phyloP scores from a whole-genome alignment of 1,140 invertebrate species.

The Anoplophora glabripennis region DNA sequence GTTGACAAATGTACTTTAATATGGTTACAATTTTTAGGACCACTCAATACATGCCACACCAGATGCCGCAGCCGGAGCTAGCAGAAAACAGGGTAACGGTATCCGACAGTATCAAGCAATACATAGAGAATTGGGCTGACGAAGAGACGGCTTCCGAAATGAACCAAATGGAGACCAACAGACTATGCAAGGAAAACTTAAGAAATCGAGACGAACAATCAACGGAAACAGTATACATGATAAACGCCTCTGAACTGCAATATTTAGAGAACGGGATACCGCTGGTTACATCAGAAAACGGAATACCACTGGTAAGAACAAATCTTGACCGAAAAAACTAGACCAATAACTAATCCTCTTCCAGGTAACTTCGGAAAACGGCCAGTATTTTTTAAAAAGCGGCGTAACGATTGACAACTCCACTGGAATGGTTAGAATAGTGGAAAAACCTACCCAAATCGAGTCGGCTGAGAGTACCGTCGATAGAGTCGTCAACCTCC shows the following conservation, averaged over 20 bases:
- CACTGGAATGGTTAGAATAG: conserved; percentile 26
- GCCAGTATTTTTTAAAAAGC: conserved; percentile 34
- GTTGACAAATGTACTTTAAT: not conserved
- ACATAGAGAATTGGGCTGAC: conserved; percentile 43
- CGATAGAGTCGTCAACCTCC: conserved; percentile 37
- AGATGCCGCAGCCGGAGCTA: conserved; percentile 26
- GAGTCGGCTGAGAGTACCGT: conserved; percentile 3
- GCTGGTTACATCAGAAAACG: conserved; percentile 34
- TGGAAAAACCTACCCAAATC: conserved; percentile 16
- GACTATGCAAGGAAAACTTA: conserved; percentile 23
- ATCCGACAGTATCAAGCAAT: conserved; percentile 38
- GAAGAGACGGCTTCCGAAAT: conserved; percentile 34
- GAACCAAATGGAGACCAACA: conserved; percentile 12
- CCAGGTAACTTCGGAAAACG: conserved; percentile 23
- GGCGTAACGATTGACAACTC: conserved; percentile 25
- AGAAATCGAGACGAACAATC: conserved; percentile 29
- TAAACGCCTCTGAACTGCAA: conserved; percentile 34
- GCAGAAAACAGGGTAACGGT: conserved; percentile 23
- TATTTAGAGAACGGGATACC: conserved; percentile 35
- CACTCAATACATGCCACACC: conserved; percentile 16
- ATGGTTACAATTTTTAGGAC: conserved; percentile 10
- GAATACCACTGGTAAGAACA: conserved; percentile 14
- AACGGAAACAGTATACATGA: conserved; percentile 34
- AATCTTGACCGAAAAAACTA: too few species aligned
- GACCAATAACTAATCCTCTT: not conserved